Evolutionary conservation across 2,888 invertebrate species (phyloP).

Genomic region (Drepana falcataria): DNA sequence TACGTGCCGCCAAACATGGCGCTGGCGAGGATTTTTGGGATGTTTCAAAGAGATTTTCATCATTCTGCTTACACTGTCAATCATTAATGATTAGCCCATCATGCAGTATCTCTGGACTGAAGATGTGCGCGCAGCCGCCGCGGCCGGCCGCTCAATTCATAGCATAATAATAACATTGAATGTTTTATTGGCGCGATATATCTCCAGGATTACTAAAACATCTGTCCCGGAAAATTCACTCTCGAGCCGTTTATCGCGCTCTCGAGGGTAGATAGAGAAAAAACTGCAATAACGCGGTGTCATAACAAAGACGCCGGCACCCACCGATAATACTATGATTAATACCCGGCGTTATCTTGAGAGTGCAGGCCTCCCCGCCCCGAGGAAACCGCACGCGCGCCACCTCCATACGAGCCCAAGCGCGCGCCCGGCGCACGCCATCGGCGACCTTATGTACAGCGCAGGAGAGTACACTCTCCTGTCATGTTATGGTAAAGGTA

Average conservation of each 20-base stretch:
- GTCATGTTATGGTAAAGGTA: constrained; percentile 48
- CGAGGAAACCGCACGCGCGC: constrained; percentile 31
- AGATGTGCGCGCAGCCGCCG: constrained; percentile 17
- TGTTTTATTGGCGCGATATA: constrained; percentile 58
- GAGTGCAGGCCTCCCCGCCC: constrained; percentile 70
- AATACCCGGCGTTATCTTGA: constrained; percentile 75
- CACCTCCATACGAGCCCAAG: constrained; percentile 20
- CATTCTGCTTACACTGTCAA: too few species aligned
- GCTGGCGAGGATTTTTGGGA: background rate
- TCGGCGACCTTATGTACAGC: constrained; percentile 13
- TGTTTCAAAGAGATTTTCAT: too few species aligned
- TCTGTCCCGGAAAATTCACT: constrained; percentile 78
- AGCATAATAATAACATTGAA: constrained; percentile 52
- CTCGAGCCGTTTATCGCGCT: constrained; percentile 62
- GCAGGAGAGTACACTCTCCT: constrained; percentile 19
- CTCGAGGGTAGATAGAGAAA: constrained; percentile 72
- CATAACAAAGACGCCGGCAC: constrained; percentile 74
- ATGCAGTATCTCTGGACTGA: background rate
- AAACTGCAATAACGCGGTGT: constrained; percentile 77
- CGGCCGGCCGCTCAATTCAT: constrained; percentile 15
- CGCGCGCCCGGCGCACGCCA: background rate
- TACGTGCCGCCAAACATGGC: constrained; percentile 35
- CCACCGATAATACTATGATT: constrained; percentile 77
- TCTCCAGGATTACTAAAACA: constrained; percentile 66
- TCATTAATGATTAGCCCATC: background rate